Conservation (phyloP, 2,113 vertebrate genomes). For the Egretta garzetta region DNA sequence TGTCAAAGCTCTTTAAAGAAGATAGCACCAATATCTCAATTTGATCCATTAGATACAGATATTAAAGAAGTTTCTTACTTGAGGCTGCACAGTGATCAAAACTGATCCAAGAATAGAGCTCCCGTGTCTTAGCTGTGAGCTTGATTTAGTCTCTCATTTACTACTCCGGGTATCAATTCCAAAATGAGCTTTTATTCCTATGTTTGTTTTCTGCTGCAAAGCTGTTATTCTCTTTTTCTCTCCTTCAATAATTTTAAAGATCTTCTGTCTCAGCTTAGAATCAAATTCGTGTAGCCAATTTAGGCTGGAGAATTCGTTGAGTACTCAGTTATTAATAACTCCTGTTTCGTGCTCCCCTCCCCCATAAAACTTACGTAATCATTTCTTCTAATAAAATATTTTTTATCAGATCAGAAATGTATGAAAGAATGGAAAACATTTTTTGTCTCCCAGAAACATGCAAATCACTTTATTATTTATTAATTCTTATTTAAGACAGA, state of each 20-base stretch:
- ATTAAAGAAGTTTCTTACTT: background rate
- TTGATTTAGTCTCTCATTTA: background rate
- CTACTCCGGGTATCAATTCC: background rate
- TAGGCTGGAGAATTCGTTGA: conserved; percentile 4
- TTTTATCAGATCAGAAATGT: background rate
- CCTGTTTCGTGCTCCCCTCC: background rate
- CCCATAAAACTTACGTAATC: background rate
- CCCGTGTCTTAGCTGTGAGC: background rate
- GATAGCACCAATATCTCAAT: background rate
- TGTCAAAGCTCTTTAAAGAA: background rate
- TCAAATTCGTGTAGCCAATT: background rate
- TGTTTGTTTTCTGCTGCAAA: background rate
- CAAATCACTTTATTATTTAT: background rate
- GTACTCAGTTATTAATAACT: background rate
- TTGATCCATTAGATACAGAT: conserved; percentile 2
- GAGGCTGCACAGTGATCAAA: background rate
- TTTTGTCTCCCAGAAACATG: background rate
- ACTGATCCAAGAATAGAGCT: background rate
- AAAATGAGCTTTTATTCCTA: conserved; percentile 38
- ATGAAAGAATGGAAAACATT: background rate
- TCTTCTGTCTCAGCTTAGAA: background rate
- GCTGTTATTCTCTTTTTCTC: background rate
- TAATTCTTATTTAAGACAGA: background rate
- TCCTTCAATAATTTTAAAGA: background rate
- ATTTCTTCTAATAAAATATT: background rate